Evolutionary conservation across 1,140 invertebrate genomes (phyloP).

Genomic region (Drosophila pallidifrons): DNA sequence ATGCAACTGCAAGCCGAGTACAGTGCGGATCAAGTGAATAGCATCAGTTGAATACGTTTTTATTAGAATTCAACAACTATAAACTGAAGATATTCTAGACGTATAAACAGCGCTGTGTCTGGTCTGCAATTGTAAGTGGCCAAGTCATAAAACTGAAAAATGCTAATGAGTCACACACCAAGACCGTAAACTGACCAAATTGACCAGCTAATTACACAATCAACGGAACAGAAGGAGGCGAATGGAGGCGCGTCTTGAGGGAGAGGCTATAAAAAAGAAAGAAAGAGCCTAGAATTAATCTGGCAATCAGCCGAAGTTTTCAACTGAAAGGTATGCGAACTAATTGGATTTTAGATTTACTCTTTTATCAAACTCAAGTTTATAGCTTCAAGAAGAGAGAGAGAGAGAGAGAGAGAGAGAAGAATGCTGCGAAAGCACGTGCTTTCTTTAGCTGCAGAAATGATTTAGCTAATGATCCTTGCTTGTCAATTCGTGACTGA

Average conservation of each 20-base stretch:
- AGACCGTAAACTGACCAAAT: slow-evolving; percentile 15
- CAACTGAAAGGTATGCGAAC: background rate
- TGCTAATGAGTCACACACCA: slow-evolving; percentile 31
- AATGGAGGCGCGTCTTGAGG: background rate
- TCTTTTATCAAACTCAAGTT: background rate
- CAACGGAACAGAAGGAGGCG: background rate
- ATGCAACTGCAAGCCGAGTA: background rate
- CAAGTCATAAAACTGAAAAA: slow-evolving; percentile 21
- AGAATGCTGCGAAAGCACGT: background rate
- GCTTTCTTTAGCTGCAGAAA: background rate
- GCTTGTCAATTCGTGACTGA: no score
- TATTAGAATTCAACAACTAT: no score
- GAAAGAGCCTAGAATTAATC: background rate
- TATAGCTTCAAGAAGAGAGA: background rate
- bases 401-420: background rate
- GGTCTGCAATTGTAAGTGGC: background rate
- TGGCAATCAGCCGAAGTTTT: slow-evolving; percentile 9
- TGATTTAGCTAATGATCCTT: background rate
- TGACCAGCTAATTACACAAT: slow-evolving; percentile 22
- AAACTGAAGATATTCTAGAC: background rate
- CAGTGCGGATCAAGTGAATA: background rate
- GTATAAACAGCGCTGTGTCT: slow-evolving; percentile 15
- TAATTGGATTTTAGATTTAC: slow-evolving; percentile 5
- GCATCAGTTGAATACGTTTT: background rate
- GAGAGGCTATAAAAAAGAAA: background rate